Conservation (phyloP, 2,888 invertebrate genomes). For the Platycheirus albimanus region DNA sequence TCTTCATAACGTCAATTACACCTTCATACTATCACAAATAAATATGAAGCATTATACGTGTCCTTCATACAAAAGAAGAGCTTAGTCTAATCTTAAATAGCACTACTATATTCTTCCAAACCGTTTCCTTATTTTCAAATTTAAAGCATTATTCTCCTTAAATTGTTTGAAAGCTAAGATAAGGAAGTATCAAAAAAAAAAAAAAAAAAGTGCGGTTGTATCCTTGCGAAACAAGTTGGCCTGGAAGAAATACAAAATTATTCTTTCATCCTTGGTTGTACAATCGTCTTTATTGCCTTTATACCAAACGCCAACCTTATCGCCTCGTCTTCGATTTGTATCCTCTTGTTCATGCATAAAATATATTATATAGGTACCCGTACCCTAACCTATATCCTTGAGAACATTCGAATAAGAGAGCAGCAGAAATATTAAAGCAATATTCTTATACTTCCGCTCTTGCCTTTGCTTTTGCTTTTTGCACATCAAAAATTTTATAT, state of each 20-base stretch:
- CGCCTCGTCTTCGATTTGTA: conserved; percentile 48
- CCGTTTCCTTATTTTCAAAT: conserved; percentile 55
- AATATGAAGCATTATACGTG: neutral
- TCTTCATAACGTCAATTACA: no score
- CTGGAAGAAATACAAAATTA: conserved; percentile 6
- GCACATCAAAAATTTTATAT: conserved; percentile 35
- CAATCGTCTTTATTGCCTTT: conserved; percentile 36
- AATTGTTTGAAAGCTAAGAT: conserved; percentile 28
- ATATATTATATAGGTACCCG: no score
- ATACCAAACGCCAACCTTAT: conserved; percentile 20
- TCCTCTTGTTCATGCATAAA: conserved; percentile 60
- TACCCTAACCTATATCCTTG: no score
- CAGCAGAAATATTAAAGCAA: conserved; percentile 37
- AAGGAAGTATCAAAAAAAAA: no score
- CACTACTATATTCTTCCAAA: conserved; percentile 34
- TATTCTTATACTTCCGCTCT: conserved; percentile 52
- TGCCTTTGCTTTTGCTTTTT: neutral
- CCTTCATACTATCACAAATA: no score
- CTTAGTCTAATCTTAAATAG: neutral
- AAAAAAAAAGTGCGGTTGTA: neutral
- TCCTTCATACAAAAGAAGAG: neutral
- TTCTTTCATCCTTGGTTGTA: conserved; percentile 12
- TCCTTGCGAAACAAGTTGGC: neutral
- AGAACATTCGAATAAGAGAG: conserved; percentile 2
- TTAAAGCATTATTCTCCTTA: conserved; percentile 15